Conservation (phyloP, 2,797 vertebrate genomes). For the Lithobates pipiens region DNA sequence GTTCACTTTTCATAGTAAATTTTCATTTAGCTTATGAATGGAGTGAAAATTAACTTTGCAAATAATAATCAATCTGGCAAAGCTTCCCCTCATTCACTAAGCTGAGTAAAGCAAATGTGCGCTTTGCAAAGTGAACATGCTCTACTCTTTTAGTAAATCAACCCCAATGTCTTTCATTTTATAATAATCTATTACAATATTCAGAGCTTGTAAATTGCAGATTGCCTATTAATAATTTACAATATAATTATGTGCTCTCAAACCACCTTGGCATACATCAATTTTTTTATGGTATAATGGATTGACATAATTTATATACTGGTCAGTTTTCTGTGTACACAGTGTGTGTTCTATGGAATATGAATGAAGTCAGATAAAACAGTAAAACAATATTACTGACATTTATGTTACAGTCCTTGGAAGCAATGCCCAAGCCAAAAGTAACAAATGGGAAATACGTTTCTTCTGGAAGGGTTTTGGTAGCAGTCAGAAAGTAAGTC, state of each 20-base stretch:
- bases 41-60: too few relatives aligned
- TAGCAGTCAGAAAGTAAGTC: too few relatives aligned
- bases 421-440: too few relatives aligned
- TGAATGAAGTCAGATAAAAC: background rate
- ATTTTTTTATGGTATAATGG: constrained; percentile 47
- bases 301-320: constrained; percentile 57
- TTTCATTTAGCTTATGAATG: too few relatives aligned
- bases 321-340: constrained; percentile 28
- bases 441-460: too few relatives aligned
- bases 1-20: too few relatives aligned
- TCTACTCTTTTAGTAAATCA: background rate
- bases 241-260: constrained; percentile 56
- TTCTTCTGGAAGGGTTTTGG: too few relatives aligned
- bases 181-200: constrained; percentile 35
- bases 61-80: background rate
- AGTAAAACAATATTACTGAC: too few relatives aligned
- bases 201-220: constrained; percentile 26
- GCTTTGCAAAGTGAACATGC: background rate
- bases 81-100: background rate
- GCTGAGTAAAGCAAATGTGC: background rate
- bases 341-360: background rate
- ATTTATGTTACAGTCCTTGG: background rate
- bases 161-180: constrained; percentile 39
- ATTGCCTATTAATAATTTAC: constrained; percentile 58
- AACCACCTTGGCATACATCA: constrained; percentile 48